Base-by-base conservation (phyloP, 2,888 invertebrate genomes). In the Galerucella calmariensis region DNA sequence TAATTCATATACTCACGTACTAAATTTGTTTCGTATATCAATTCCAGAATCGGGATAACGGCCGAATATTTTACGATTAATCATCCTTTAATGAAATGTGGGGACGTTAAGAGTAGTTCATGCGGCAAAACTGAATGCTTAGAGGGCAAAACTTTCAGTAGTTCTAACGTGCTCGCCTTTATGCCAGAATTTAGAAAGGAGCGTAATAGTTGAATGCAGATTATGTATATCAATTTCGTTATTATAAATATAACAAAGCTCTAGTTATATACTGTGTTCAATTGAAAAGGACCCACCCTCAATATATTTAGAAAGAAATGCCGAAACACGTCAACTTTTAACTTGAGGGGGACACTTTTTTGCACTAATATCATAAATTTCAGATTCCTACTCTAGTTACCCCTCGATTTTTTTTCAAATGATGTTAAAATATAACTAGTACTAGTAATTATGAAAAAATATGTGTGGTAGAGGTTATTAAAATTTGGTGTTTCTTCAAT, bases 111-210 rank as follows among this genome's bases (percentile, higher is more conserved):
- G 63, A 71, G 27, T 62, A 62, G 70, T 74, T 70, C 74, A 56
- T 67, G 71, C 67, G 70, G 67, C 67, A 63, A 74, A 74, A 74
- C 70, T 70, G 67, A 62, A 70, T 61, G 70, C 67, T 62, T n/a
- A 41, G 67, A 70, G 58, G 65, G 20, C 59, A 35, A 65, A 71
- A 75, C 68, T 75, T 74, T 70, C 72, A 41, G 59, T 71, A 65
- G 44, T 62, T 62, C 44, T 46, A 46, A 41, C 46, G 44, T 20
- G 16, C 16, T 20, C 41, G 62, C 62, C 46, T 44, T 65, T 44
- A 63, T 63, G 41, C 41, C 20, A 16, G 46, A 65, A 46, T 65
- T 65, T 65, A 46, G 46, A 65, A 65, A 65, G 62, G 46, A 44
- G 44, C n/a, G 16, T 20, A 44, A 20, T 65, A 65, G 10, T 65